A percentile compares a stretch with the other conserved stretches of the same genome.
phyloP scores from a whole-genome alignment of 1,140 invertebrate genomes.

The Phymastichus coffea region DNA sequence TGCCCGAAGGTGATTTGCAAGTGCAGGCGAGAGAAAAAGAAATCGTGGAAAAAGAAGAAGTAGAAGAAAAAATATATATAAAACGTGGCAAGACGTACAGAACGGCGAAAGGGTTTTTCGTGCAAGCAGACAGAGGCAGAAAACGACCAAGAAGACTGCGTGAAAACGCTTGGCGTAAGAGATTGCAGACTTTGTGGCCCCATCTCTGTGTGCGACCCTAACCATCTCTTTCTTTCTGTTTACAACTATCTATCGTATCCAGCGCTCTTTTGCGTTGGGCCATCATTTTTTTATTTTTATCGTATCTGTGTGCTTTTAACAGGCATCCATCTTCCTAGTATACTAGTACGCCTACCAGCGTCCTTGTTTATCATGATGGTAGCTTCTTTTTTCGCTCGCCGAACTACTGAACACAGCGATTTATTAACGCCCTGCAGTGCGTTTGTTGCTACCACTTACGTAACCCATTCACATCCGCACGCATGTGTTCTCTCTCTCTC shows the following conservation, averaged over 20 bases:
- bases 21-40: neutral
- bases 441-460: slow-evolving; percentile 19
- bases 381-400: slow-evolving; percentile 19
- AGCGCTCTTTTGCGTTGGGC: no score
- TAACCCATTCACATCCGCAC: slow-evolving; percentile 12
- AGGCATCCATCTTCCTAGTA: no score
- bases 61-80: neutral
- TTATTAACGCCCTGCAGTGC: slow-evolving; percentile 18
- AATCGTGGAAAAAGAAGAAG: neutral
- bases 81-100: neutral
- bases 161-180: neutral
- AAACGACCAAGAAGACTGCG: neutral
- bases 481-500: neutral
- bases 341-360: no score
- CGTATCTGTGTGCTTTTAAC: no score
- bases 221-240: neutral
- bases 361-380: no score
- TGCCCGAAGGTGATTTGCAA: neutral
- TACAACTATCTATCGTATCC: neutral
- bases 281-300: no score
- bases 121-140: neutral
- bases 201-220: neutral
- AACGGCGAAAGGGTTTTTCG: neutral
- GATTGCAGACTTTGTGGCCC: neutral
- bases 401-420: slow-evolving; percentile 4